Evolutionary conservation across 2,797 vertebrate genomes (phyloP).

Genomic region (Cuniculus paca): DNA sequence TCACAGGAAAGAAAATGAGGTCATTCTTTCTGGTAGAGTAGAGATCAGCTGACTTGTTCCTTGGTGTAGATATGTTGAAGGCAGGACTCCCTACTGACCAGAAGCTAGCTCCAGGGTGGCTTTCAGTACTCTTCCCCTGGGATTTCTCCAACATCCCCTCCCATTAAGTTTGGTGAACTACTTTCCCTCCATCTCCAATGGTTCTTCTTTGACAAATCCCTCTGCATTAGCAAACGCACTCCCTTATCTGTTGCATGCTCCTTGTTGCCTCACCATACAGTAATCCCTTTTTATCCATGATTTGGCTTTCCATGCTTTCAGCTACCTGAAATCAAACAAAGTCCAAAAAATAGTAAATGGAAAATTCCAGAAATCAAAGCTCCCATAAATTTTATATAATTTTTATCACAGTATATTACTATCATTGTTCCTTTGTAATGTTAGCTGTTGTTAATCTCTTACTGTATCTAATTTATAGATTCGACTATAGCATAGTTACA

Average conservation of each 20-base stretch:
- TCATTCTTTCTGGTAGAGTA: not conserved
- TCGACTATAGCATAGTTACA: not conserved
- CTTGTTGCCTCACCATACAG: not conserved
- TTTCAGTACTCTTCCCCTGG: not conserved
- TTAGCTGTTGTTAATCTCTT: not conserved
- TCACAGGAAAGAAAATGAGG: not conserved
- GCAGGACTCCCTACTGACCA: not conserved
- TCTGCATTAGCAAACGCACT: not conserved
- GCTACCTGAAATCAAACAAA: not conserved
- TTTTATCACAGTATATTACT: not conserved
- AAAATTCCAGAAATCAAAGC: not conserved
- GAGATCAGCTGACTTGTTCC: not conserved
- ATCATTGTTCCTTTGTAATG: not conserved
- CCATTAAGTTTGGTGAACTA: not conserved
- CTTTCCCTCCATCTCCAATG: not conserved
- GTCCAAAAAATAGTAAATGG: not conserved
- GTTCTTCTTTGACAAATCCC: not conserved
- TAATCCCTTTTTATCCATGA: not conserved
- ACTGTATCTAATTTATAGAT: not conserved
- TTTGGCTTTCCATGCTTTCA: not conserved
- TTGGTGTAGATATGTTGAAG: slow-evolving; percentile 1
- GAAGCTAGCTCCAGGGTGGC: not conserved
- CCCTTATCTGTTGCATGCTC: not conserved
- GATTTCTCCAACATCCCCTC: not conserved
- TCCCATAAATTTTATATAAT: not conserved